These are phyloP conservation scores for Eudasyphora cyanicolor DNA, from an alignment of 2,888 invertebrate genomes.

Conservation along the genomic window DNA sequence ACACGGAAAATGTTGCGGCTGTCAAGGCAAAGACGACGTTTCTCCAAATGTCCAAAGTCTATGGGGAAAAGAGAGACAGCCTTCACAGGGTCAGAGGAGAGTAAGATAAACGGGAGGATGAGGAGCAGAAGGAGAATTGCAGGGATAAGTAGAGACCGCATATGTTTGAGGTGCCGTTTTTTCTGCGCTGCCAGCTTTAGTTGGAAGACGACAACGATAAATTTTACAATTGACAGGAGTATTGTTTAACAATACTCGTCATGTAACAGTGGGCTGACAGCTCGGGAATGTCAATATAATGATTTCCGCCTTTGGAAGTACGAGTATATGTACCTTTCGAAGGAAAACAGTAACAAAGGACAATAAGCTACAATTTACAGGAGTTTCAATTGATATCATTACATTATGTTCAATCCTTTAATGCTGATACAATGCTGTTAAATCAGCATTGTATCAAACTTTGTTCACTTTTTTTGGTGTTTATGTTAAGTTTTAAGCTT, in stretches of 20 bases:
- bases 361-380: too few species aligned
- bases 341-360: too few species aligned
- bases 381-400: too few species aligned
- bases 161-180: constrained; percentile 2
- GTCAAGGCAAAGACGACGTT: neutral
- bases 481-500: too few species aligned
- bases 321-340: too few species aligned
- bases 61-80: neutral
- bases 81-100: neutral
- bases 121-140: neutral
- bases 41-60: neutral
- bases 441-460: too few species aligned
- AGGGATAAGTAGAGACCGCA: neutral
- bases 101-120: neutral
- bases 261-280: neutral
- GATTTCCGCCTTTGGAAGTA: too few species aligned
- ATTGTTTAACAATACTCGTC: constrained; percentile 55
- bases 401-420: too few species aligned
- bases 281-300: too few species aligned
- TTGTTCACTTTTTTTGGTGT: too few species aligned
- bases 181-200: constrained; percentile 12
- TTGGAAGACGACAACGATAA: constrained; percentile 44
- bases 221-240: constrained; percentile 57
- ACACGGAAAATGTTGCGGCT: constrained; percentile 14
- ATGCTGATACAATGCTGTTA: too few species aligned